Conservation (phyloP, 2,888 invertebrate genomes). For the Athalia cordata region DNA sequence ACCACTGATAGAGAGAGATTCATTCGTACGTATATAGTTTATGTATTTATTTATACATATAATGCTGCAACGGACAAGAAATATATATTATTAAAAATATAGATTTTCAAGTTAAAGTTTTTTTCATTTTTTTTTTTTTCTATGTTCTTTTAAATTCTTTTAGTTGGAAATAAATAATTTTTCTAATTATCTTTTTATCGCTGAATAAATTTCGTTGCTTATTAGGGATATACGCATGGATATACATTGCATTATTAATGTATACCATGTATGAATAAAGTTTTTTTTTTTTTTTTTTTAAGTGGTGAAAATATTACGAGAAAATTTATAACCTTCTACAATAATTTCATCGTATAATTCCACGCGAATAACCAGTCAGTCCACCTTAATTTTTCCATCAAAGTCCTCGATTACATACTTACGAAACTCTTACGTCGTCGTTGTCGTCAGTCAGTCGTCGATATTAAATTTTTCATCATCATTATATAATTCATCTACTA, state of each 20-base stretch:
- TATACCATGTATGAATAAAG: too few species aligned
- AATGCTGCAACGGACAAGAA: neutral
- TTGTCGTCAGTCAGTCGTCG: too few species aligned
- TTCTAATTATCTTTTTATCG: neutral
- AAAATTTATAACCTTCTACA: neutral
- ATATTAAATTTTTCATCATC: neutral
- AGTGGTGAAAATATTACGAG: neutral
- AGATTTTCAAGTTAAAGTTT: neutral
- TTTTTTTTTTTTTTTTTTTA: neutral
- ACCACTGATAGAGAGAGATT: neutral
- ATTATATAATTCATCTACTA: constrained; percentile 4
- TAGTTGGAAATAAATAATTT: neutral
- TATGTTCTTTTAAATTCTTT: too few species aligned
- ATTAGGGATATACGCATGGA: neutral
- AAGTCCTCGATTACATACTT: too few species aligned
- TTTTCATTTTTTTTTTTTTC: too few species aligned
- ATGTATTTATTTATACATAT: constrained; percentile 17
- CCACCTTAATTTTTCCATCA: too few species aligned
- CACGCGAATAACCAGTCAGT: too few species aligned
- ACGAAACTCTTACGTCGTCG: too few species aligned
- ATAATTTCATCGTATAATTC: too few species aligned
- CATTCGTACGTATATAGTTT: too few species aligned
- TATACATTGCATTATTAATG: too few species aligned
- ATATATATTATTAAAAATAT: constrained; percentile 6
- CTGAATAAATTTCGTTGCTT: neutral